A percentile compares a stretch with the other conserved stretches of the same genome.
These are phyloP conservation scores for Paralichthys olivaceus DNA, from an alignment of 2,113 vertebrate species.

Conservation along the genomic window DNA sequence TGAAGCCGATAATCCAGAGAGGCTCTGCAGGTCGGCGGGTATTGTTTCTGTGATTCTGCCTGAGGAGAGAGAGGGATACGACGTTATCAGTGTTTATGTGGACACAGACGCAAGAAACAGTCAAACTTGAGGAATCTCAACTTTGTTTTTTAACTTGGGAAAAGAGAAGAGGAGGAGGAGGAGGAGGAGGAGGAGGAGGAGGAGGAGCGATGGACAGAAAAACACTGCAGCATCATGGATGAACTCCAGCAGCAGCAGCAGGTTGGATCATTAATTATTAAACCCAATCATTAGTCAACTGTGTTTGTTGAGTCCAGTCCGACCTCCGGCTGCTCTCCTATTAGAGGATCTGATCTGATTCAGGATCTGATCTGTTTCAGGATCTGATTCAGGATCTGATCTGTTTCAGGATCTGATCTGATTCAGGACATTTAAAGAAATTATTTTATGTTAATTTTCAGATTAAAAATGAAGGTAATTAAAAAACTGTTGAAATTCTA, in stretches of 20 bases:
- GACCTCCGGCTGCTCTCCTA: too few species aligned
- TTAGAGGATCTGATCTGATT: too few species aligned
- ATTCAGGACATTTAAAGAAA: too few species aligned
- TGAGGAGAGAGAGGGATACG: neutral
- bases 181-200: neutral
- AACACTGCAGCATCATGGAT: neutral
- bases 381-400: too few species aligned
- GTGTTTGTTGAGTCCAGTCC: neutral
- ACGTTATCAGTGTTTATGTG: neutral
- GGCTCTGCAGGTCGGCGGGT: neutral
- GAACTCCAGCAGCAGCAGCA: constrained; percentile 37
- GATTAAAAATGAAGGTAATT: too few species aligned
- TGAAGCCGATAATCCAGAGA: neutral
- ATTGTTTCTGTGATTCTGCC: neutral
- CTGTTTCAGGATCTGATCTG: too few species aligned
- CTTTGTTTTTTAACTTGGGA: neutral
- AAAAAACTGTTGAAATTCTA: too few species aligned
- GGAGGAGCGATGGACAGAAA: too few species aligned
- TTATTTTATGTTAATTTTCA: too few species aligned
- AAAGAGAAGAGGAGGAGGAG: neutral
- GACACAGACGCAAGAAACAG: neutral
- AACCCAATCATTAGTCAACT: constrained; percentile 62
- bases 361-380: too few species aligned
- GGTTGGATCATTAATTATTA: constrained; percentile 66
- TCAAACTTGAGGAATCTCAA: neutral